Evolutionary conservation across 2,113 vertebrate species (phyloP).

Genomic region (Carassius auratus): DNA sequence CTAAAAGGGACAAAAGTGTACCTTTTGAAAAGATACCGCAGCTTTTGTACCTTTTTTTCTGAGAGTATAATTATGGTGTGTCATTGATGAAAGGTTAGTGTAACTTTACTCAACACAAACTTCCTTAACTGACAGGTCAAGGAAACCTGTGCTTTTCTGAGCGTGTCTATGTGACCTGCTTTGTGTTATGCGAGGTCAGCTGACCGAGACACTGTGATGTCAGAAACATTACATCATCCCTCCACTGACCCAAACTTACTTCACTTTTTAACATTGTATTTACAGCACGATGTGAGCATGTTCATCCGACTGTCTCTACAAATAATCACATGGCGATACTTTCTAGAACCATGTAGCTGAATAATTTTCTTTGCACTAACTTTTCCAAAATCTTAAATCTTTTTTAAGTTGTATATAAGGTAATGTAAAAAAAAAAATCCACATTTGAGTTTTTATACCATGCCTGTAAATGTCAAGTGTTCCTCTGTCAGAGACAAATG

Average conservation of each 20-base stretch:
- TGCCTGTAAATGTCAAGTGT: no score
- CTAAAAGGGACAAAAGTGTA: no score
- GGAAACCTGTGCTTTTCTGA: constrained; percentile 28
- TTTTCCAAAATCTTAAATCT: no score
- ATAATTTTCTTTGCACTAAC: no score
- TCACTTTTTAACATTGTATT: not conserved
- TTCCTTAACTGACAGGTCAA: constrained; percentile 69
- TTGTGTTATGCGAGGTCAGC: not conserved
- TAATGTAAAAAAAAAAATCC: not conserved
- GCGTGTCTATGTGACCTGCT: no score
- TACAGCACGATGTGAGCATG: not conserved
- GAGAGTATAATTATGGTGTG: constrained; percentile 42
- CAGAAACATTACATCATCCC: constrained; percentile 17
- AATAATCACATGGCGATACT: not conserved
- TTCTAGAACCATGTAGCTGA: no score
- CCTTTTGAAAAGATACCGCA: no score
- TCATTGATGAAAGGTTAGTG: constrained; percentile 18
- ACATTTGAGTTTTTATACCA: no score
- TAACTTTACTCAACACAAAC: not conserved
- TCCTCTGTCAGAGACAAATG: no score
- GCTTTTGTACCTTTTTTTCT: no score
- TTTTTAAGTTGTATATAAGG: not conserved
- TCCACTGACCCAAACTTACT: not conserved
- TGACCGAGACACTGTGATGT: constrained; percentile 4
- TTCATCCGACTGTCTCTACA: not conserved